These are phyloP conservation scores for Noturus placidus DNA, from an alignment of 2,113 vertebrate species.

Conservation along the genomic window DNA sequence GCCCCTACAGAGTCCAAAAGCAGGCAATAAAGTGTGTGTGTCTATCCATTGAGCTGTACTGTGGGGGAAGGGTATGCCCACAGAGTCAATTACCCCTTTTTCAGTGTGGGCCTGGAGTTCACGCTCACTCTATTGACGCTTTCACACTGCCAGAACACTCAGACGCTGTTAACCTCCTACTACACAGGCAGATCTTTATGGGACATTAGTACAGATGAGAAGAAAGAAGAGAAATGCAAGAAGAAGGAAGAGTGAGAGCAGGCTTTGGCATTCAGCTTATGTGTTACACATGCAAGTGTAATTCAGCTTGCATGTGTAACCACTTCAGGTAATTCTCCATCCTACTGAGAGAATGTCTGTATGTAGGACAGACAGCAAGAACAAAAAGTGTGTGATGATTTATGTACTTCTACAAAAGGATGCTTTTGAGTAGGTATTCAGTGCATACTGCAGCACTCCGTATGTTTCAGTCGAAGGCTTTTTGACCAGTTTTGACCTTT, in stretches of 20 bases:
- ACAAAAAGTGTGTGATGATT: not conserved
- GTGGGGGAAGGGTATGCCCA: slow-evolving; percentile 16
- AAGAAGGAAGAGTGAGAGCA: not conserved
- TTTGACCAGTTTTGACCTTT: not conserved
- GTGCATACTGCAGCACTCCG: no score
- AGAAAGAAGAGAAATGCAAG: not conserved
- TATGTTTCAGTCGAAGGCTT: not conserved
- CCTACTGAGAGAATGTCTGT: not conserved
- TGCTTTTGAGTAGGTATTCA: not conserved
- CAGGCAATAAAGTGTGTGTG: slow-evolving; percentile 11
- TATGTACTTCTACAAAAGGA: not conserved
- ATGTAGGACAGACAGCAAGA: not conserved
- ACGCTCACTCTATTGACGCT: slow-evolving; percentile 21
- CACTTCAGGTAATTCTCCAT: not conserved
- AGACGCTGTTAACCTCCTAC: slow-evolving; percentile 1
- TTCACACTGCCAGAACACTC: slow-evolving; percentile 17
- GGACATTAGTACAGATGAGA: not conserved
- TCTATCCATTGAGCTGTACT: not conserved
- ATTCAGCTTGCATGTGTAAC: not conserved
- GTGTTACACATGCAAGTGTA: not conserved
- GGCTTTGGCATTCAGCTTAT: not conserved
- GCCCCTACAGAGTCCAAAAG: not conserved
- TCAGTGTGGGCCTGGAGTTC: slow-evolving; percentile 8
- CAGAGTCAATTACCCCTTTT: slow-evolving; percentile 39
- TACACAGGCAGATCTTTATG: not conserved